A percentile compares a stretch with the other conserved stretches of the same genome.
phyloP scores from a whole-genome alignment of 2,113 vertebrate genomes.

The Campylomormyrus numenius region DNA sequence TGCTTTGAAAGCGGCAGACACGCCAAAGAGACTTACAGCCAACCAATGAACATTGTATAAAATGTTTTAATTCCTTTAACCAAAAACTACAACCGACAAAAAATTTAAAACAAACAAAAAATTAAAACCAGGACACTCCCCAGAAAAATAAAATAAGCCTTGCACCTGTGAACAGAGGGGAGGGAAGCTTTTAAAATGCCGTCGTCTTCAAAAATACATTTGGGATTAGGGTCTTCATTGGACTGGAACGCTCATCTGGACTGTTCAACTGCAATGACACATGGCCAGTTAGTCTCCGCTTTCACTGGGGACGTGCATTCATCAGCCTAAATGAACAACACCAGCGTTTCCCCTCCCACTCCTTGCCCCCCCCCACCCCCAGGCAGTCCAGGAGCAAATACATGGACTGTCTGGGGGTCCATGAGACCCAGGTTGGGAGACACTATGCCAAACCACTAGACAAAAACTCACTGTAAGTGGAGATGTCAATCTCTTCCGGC shows the following conservation, averaged over 20 bases:
- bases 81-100: slow-evolving; percentile 48
- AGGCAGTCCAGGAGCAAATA: not conserved
- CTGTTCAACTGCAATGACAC: slow-evolving; percentile 58
- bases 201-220: slow-evolving; percentile 27
- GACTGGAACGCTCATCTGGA: slow-evolving; percentile 58
- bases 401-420: not conserved
- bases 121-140: slow-evolving; percentile 45
- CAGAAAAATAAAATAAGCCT: slow-evolving; percentile 33
- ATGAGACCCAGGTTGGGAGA: not conserved
- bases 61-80: slow-evolving; percentile 59
- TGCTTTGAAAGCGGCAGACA: not conserved
- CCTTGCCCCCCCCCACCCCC: not conserved
- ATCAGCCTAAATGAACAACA: not conserved
- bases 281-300: not conserved
- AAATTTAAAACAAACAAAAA: slow-evolving; percentile 29
- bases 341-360: no score
- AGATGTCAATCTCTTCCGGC: slow-evolving; percentile 82
- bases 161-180: slow-evolving; percentile 13
- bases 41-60: slow-evolving; percentile 46
- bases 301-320: not conserved
- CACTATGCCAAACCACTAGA: not conserved
- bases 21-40: not conserved
- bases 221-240: slow-evolving; percentile 26
- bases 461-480: slow-evolving; percentile 71
- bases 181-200: slow-evolving; percentile 34